phyloP scores from a whole-genome alignment of 2,113 vertebrate genomes.

The Pelodiscus sinensis region DNA sequence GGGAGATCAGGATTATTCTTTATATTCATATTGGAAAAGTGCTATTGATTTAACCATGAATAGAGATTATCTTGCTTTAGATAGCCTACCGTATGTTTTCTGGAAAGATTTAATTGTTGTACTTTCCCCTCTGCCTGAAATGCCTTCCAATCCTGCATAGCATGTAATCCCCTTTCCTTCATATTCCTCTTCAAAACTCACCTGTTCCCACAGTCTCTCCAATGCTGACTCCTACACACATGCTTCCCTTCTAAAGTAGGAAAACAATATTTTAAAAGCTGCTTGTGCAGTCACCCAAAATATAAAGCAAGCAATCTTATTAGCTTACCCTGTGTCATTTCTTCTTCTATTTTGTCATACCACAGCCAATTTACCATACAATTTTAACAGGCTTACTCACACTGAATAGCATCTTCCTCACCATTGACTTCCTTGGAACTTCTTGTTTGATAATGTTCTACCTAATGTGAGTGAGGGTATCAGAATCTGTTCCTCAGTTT shows the following conservation, averaged over 20 bases:
- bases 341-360: background rate
- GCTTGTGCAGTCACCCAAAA: background rate
- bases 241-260: background rate
- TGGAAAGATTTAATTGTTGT: background rate
- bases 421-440: background rate
- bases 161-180: background rate
- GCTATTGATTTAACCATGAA: background rate
- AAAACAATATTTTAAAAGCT: background rate
- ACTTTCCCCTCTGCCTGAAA: background rate
- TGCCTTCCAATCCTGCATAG: background rate
- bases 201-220: background rate
- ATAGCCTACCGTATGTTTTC: background rate
- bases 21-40: slow-evolving; percentile 17
- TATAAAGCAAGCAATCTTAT: background rate
- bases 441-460: background rate
- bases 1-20: slow-evolving; percentile 7
- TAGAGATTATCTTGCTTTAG: background rate
- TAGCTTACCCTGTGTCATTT: background rate
- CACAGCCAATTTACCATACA: background rate
- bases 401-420: background rate
- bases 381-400: background rate
- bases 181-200: background rate
- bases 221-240: background rate
- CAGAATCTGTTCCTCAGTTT: background rate
- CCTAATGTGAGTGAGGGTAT: background rate